Conservation (phyloP, 92 coral and sea anemone species). For the Siderastrea siderea region DNA sequence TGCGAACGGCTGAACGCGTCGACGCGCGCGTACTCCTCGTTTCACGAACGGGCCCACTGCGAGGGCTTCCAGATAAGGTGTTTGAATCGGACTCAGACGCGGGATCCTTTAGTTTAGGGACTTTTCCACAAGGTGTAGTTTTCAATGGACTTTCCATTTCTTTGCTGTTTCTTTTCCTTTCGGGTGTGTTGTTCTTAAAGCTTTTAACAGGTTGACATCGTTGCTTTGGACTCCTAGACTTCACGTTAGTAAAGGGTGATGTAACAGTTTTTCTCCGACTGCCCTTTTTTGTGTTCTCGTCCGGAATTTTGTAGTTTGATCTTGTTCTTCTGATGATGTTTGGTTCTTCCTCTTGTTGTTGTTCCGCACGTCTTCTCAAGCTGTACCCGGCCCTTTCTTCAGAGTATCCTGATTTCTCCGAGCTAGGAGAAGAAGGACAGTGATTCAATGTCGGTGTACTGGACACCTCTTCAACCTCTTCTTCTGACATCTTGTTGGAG, state of each 20-base stretch:
- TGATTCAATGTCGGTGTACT: conserved; percentile 30
- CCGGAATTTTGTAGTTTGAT: conserved; percentile 22
- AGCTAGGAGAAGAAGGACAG: conserved; percentile 24
- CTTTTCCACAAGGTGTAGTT: background rate
- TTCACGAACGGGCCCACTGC: conserved; percentile 26
- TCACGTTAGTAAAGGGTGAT: conserved; percentile 11
- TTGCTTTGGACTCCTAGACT: conserved; percentile 10
- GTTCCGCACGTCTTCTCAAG: conserved; percentile 14
- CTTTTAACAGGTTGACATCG: background rate
- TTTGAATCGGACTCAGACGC: conserved; percentile 25
- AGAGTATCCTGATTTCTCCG: conserved; percentile 38
- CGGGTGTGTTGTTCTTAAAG: background rate
- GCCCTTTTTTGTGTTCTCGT: background rate
- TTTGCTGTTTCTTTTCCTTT: background rate
- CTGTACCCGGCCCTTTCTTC: conserved; percentile 9
- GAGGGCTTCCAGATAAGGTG: conserved; percentile 27
- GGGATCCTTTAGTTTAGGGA: background rate
- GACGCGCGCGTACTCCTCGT: conserved; percentile 1
- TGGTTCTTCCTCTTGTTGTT: conserved; percentile 7
- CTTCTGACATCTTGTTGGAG: background rate
- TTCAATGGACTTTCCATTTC: background rate
- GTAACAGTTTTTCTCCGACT: background rate
- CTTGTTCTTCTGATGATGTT: background rate
- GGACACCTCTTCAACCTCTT: conserved; percentile 19
- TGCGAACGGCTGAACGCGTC: conserved; percentile 6